A percentile compares a stretch with the other conserved stretches of the same genome.
phyloP scores from a whole-genome alignment of 2,797 vertebrate genomes.

The Margarornis squamiger region DNA sequence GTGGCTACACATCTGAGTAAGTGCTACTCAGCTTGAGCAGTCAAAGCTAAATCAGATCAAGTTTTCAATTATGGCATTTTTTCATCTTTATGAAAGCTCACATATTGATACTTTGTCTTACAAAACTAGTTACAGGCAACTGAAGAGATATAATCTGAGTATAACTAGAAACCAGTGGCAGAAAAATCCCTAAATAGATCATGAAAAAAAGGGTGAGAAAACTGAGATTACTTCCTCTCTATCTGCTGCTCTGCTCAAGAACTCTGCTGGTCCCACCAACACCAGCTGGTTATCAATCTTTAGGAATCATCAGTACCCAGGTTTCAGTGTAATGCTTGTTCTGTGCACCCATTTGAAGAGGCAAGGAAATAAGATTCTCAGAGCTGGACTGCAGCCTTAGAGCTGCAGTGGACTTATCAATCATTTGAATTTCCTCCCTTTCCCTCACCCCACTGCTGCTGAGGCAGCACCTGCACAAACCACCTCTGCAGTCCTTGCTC shows the following conservation, averaged over 20 bases:
- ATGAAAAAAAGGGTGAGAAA: background rate
- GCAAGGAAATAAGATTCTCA: background rate
- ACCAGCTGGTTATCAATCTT: background rate
- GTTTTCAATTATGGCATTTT: background rate
- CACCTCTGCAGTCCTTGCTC: background rate
- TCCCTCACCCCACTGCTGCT: background rate
- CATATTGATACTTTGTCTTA: background rate
- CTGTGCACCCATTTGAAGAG: background rate
- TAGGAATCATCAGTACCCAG: background rate
- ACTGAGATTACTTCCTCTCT: background rate
- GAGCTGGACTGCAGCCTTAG: background rate
- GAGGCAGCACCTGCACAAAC: background rate
- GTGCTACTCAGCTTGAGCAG: background rate
- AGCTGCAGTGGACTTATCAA: background rate
- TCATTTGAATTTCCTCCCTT: background rate
- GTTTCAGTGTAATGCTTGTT: background rate
- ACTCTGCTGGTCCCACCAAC: background rate
- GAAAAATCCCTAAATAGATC: background rate
- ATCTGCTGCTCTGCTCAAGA: background rate
- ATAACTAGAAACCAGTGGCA: background rate
- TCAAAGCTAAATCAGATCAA: background rate
- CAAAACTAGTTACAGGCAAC: background rate
- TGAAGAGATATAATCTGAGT: background rate
- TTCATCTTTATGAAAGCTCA: background rate
- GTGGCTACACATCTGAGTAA: background rate